Base-by-base conservation (phyloP, 2,888 invertebrate genomes). In the Drepana falcataria region DNA sequence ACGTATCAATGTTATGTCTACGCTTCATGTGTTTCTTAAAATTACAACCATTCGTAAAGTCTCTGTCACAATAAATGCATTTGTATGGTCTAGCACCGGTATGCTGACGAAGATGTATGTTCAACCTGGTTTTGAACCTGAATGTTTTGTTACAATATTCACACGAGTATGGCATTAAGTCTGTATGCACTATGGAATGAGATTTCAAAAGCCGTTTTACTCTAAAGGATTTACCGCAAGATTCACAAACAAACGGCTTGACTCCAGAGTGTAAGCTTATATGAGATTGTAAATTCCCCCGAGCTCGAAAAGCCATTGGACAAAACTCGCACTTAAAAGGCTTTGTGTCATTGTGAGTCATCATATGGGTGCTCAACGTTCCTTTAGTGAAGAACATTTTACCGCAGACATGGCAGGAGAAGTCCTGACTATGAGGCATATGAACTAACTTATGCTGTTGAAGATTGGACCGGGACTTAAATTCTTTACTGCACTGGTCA, bases 321-420 rank as follows among this genome's bases (percentile, higher is more conserved):
- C 91, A 91, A 56, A 79, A 87, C 48, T 87, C 86, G 63, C 91
- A 91, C 64, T 91, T 90, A 40, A 69, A 89, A 0, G 85, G 90
- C 51, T 85, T 89, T 0, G 75, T 71, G 0, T 88, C 88, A 47
- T 90, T 88, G 47, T 91, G 91, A 0, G 82, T 87, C 53, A 78
- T 67, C 78, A 91, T 85, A 52, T 91, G 91, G 0, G 87, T 87
- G 2, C 83, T 77, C 1, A 91, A 59, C 0, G 90, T 84, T 0
- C 91, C 91, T 73, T 90, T 90, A 0, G 88, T 90, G 35, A 83
- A 91, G 61, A 91, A 91, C 88, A 88, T 90, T 69, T 91, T 91
- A 0, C 91, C 91, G 3, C 91, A 91, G 0, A 90, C 61, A 51
- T 91, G 91, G 57, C 91, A 91, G 0, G 90, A 82, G 48, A 87